A percentile compares a stretch with the other conserved stretches of the same genome.
Evolutionary conservation across 1,140 invertebrate genomes (phyloP).

Genomic region (silkworm (Bombyx mori)): DNA sequence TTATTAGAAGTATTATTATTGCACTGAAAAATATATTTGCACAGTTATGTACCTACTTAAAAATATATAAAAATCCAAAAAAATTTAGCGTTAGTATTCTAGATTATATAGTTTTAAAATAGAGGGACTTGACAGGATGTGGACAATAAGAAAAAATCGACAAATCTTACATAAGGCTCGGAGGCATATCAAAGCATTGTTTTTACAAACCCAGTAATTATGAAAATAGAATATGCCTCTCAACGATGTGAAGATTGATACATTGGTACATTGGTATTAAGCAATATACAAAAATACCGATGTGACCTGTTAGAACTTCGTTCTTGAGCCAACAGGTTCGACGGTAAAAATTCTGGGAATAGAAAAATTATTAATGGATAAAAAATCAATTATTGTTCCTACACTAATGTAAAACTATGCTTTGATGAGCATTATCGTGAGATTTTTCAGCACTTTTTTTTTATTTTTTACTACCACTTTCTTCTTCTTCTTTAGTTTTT

Average conservation of each 20-base stretch:
- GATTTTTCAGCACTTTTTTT: too few relatives aligned
- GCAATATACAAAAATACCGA: conserved; percentile 43
- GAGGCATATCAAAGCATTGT: conserved; percentile 48
- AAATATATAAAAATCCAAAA: background rate
- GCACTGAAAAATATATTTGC: too few relatives aligned
- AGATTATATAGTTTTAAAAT: conserved; percentile 10
- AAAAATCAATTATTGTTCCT: too few relatives aligned
- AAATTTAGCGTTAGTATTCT: background rate
- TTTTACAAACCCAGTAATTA: background rate
- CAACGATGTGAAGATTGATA: background rate
- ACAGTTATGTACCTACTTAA: background rate
- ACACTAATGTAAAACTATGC: too few relatives aligned
- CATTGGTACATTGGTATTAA: background rate
- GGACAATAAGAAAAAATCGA: conserved; percentile 31
- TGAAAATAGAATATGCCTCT: conserved; percentile 2
- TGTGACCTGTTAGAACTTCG: conserved; percentile 58
- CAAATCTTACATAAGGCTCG: conserved; percentile 40
- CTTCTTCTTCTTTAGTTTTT: too few relatives aligned
- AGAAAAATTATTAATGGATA: too few relatives aligned
- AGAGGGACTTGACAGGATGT: conserved; percentile 29
- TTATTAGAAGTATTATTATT: too few relatives aligned
- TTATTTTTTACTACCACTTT: too few relatives aligned
- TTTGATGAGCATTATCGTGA: too few relatives aligned
- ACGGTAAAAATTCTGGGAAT: conserved; percentile 23
- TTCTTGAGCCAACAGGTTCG: conserved; percentile 69